These are phyloP conservation scores for Portevinia maculata DNA, from an alignment of 2,888 invertebrate species.

Conservation along the genomic window DNA sequence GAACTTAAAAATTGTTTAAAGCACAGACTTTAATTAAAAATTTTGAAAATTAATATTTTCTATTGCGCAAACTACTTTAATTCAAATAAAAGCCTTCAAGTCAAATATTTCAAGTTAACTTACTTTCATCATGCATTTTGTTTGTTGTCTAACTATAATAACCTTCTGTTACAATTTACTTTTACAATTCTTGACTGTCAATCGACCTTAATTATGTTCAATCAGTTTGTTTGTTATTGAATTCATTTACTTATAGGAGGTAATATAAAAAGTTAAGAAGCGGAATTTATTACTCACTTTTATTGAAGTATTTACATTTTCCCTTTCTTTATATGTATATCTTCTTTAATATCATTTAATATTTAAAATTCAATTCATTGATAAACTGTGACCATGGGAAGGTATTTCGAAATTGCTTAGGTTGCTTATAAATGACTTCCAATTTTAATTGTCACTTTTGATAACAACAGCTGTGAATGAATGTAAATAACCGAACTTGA, in stretches of 20 bases:
- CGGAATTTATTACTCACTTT: neutral
- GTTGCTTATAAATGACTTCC: too few species aligned
- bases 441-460: too few species aligned
- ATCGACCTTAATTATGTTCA: constrained; percentile 11
- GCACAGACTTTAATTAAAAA: too few species aligned
- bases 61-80: too few species aligned
- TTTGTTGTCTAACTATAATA: constrained; percentile 4
- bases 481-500: too few species aligned
- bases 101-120: neutral
- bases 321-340: too few species aligned
- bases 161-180: constrained; percentile 4
- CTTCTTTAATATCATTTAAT: neutral
- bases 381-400: neutral
- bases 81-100: neutral
- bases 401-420: neutral
- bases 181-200: constrained; percentile 2
- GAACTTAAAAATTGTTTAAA: neutral
- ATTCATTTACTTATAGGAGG: neutral
- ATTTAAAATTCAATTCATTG: neutral
- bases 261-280: neutral
- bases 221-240: neutral
- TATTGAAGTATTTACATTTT: neutral
- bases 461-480: too few species aligned
- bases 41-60: too few species aligned
- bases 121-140: neutral